These are phyloP conservation scores for Cheilosia vulpina DNA, from an alignment of 2,888 invertebrate genomes.

Conservation along the genomic window DNA sequence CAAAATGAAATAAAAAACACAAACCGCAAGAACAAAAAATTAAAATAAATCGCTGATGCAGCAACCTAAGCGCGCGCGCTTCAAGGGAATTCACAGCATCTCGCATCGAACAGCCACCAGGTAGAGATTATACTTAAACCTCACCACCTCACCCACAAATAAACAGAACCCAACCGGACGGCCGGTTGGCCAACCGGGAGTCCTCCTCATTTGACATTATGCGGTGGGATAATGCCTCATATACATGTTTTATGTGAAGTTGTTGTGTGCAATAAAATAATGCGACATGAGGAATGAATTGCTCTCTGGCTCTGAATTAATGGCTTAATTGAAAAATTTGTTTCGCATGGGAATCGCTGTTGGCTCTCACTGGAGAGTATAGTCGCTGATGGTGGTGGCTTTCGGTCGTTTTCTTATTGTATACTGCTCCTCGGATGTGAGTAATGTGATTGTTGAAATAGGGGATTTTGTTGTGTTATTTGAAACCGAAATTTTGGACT, in stretches of 20 bases:
- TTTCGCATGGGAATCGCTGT: constrained; percentile 79
- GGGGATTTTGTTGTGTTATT: constrained; percentile 6
- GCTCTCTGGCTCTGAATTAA: constrained; percentile 79
- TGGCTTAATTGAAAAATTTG: constrained; percentile 83
- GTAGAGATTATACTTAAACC: constrained; percentile 48
- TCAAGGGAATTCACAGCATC: constrained; percentile 29
- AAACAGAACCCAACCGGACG: constrained; percentile 15
- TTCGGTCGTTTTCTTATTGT: not conserved
- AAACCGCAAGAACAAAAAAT: constrained; percentile 24
- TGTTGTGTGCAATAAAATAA: constrained; percentile 80
- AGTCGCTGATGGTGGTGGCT: not conserved
- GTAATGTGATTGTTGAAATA: not conserved
- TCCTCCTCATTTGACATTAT: constrained; percentile 74
- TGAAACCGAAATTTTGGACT: not conserved
- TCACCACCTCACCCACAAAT: constrained; percentile 36
- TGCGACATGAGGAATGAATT: constrained; percentile 80
- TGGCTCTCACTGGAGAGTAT: constrained; percentile 4
- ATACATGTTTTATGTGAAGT: constrained; percentile 72
- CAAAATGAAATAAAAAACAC: not conserved
- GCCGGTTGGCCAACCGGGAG: constrained; percentile 55
- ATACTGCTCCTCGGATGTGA: constrained; percentile 3
- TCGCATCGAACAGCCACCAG: constrained; percentile 40
- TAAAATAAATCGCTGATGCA: constrained; percentile 55
- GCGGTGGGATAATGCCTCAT: constrained; percentile 74
- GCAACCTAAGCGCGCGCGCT: constrained; percentile 11